Evolutionary conservation across 2,113 vertebrate species (phyloP).

Genomic region (Promerops cafer): DNA sequence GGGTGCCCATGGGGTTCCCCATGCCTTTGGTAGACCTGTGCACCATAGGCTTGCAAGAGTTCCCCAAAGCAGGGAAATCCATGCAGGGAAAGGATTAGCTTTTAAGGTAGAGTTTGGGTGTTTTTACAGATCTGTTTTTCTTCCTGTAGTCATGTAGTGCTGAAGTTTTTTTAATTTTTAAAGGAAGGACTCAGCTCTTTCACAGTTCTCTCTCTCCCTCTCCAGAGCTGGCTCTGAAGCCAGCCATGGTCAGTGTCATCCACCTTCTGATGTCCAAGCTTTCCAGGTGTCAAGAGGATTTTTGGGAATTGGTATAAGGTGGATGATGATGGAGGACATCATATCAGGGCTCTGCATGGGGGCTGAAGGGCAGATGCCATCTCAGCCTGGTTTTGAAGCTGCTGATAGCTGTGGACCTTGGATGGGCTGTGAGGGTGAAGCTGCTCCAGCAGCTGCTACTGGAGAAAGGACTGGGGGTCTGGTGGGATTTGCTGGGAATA

Average conservation of each 20-base stretch:
- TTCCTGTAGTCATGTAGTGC: conserved; percentile 10
- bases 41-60: background rate
- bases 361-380: background rate
- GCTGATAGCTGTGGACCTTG: background rate
- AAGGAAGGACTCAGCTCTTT: conserved; percentile 37
- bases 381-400: background rate
- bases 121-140: conserved; percentile 31
- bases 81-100: background rate
- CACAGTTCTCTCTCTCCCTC: background rate
- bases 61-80: conserved; percentile 11
- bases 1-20: background rate
- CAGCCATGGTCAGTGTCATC: background rate
- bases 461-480: background rate
- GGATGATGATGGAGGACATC: background rate
- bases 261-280: background rate
- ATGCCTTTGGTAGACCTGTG: background rate
- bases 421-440: background rate
- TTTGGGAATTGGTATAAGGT: background rate
- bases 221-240: background rate
- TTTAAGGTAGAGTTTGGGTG: background rate
- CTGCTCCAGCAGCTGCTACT: background rate
- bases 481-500: background rate
- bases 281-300: background rate
- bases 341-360: background rate
- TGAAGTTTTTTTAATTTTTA: conserved; percentile 5